These are phyloP conservation scores for Piezodorus guildinii DNA, from an alignment of 1,140 invertebrate species.

Conservation along the genomic window DNA sequence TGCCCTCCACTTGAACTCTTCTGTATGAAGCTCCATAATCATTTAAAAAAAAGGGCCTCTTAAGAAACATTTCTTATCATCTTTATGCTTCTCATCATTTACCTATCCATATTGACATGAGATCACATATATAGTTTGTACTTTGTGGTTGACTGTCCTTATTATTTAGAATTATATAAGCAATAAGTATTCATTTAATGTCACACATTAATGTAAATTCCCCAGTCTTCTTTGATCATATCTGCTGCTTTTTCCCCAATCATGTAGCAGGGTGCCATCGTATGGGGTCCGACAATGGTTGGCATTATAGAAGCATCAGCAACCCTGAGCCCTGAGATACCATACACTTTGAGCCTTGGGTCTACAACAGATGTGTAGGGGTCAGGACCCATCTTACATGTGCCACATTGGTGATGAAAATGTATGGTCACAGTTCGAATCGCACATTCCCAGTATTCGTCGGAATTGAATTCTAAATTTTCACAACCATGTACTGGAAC, in stretches of 20 bases:
- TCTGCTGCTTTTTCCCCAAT: conserved; percentile 34
- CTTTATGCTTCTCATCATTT: too few relatives aligned
- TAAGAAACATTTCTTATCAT: too few relatives aligned
- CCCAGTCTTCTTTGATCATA: conserved; percentile 21
- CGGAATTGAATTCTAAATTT: conserved; percentile 29
- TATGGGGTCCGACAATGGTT: conserved; percentile 33
- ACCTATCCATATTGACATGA: too few relatives aligned
- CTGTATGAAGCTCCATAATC: too few relatives aligned
- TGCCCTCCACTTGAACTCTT: too few relatives aligned
- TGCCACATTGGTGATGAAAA: conserved; percentile 32
- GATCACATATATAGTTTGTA: too few relatives aligned
- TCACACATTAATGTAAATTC: too few relatives aligned
- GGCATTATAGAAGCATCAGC: conserved; percentile 39
- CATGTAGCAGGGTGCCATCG: conserved; percentile 32
- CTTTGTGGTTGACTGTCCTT: too few relatives aligned
- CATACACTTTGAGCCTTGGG: conserved; percentile 29
- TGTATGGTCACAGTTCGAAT: conserved; percentile 28
- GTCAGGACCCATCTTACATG: conserved; percentile 36
- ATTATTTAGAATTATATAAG: too few relatives aligned
- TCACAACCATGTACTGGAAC: conserved; percentile 28
- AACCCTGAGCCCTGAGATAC: conserved; percentile 33
- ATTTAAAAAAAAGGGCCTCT: too few relatives aligned
- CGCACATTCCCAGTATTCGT: conserved; percentile 36
- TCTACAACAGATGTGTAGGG: conserved; percentile 30
- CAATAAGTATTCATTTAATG: too few relatives aligned